These are phyloP conservation scores for Craseonycteris thonglongyai DNA, from an alignment of 2,113 vertebrate genomes.

Conservation along the genomic window DNA sequence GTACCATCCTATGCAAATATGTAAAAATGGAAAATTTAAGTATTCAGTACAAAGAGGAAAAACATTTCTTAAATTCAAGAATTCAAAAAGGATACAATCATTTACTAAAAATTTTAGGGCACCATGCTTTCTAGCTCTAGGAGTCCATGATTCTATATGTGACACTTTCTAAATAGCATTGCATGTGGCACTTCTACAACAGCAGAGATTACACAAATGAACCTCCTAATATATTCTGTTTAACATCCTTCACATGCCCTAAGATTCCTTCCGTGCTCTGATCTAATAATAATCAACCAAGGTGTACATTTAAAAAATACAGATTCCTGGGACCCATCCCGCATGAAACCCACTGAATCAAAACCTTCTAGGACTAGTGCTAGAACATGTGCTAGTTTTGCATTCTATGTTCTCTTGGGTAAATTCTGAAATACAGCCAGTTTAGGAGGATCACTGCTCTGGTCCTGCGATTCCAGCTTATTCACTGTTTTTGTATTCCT, in stretches of 20 bases:
- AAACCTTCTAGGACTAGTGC: not conserved
- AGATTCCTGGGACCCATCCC: not conserved
- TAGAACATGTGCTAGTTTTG: not conserved
- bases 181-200: conserved; percentile 1
- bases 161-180: not conserved
- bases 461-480: not conserved
- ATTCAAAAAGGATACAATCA: conserved; percentile 33
- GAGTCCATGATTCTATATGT: not conserved
- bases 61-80: conserved; percentile 4
- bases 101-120: not conserved
- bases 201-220: not conserved
- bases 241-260: not conserved
- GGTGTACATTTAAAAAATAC: not conserved
- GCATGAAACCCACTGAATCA: not conserved
- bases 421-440: not conserved
- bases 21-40: conserved; percentile 23
- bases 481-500: not conserved
- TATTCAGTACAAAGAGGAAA: not conserved
- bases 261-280: not conserved
- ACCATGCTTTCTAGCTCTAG: not conserved
- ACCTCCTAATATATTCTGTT: not conserved
- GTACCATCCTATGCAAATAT: conserved; percentile 79
- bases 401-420: not conserved
- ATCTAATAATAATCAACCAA: not conserved
- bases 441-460: not conserved